These are phyloP conservation scores for Cotesia chilonis DNA, from an alignment of 1,140 invertebrate genomes.

Conservation along the genomic window DNA sequence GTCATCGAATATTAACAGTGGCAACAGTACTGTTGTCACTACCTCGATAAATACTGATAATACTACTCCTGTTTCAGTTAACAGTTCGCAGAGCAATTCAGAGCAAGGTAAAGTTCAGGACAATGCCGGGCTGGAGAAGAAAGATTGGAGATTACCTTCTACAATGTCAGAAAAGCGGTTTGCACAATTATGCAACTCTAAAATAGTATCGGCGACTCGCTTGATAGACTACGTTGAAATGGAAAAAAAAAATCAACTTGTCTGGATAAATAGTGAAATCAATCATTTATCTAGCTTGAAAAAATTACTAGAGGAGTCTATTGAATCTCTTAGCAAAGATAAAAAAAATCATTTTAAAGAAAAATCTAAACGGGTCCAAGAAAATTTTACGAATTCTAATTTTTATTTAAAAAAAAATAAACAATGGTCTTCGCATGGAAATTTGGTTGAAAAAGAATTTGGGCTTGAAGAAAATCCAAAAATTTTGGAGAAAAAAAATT, in stretches of 20 bases:
- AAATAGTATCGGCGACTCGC: slow-evolving; percentile 51
- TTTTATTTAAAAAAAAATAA: slow-evolving; percentile 40
- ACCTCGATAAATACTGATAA: background rate
- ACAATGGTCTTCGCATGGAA: slow-evolving; percentile 63
- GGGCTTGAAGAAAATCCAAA: slow-evolving; percentile 36
- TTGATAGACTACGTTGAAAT: slow-evolving; percentile 61
- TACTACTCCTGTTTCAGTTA: too few relatives aligned
- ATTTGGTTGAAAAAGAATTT: slow-evolving; percentile 44
- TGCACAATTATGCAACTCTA: slow-evolving; percentile 49
- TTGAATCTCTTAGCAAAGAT: slow-evolving; percentile 42
- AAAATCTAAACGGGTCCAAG: slow-evolving; percentile 26
- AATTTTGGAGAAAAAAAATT: background rate
- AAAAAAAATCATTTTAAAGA: background rate
- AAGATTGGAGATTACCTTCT: slow-evolving; percentile 55
- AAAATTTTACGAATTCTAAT: slow-evolving; percentile 3
- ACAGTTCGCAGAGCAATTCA: background rate
- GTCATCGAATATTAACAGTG: background rate
- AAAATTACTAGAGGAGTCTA: slow-evolving; percentile 57
- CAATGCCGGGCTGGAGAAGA: slow-evolving; percentile 8
- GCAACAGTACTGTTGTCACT: background rate
- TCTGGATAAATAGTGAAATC: slow-evolving; percentile 68
- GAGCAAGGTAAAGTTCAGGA: slow-evolving; percentile 2
- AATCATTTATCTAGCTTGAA: slow-evolving; percentile 66
- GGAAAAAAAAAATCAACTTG: slow-evolving; percentile 65
- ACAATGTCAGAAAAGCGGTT: slow-evolving; percentile 56